Base-by-base conservation (phyloP, 1,140 invertebrate genomes). In the Trichonephila inaurata region DNA sequence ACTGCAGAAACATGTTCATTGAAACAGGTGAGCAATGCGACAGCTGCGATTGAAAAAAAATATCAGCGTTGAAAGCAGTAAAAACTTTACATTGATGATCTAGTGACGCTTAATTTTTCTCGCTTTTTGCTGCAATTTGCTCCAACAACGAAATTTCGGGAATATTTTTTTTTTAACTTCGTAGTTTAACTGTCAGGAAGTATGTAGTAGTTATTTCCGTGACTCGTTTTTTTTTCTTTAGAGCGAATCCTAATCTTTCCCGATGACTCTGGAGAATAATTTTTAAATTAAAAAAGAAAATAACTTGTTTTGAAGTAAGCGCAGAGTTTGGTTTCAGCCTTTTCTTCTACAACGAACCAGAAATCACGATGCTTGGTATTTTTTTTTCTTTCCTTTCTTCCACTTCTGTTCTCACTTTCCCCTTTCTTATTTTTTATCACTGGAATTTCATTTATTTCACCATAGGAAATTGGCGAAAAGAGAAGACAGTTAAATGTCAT, bases 401-500 rank as follows among this genome's bases (percentile, higher is more conserved):
- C 14, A 33, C 33, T 77, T 77, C 0, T 40, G 1, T 77, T 18
- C 33, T 19, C 33, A 24, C 51, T 51, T 51, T 10, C 51, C 2
- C 2, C 10, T 51, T 51, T 40, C 14, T 28, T 77, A 14, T 33
- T 24, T 77, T 87, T 62, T 19, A 21, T 40, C 10, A 21, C 19
- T 62, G 18, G 10, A 24, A 64, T 87, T 87, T 19, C 1, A 28
- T n/a, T 61, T n/a, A 33, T 33, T 2, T 62, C 5, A 16, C 3
- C 6, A 40, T 10, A 40, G 33, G 19, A 28, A 69, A 40, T 6
- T 6, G 5, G 2, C 14, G 33, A 21, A 77, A 77, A 77, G 0
- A 18, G 12, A 8, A 14, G 24, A 61, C 85, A 64, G 85, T 87
- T 87, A 87, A 87, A 33, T n/a, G 21, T 87, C 85, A 87, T 87